Base-by-base conservation (phyloP, 2,797 vertebrate species). In the Falco cherrug region DNA sequence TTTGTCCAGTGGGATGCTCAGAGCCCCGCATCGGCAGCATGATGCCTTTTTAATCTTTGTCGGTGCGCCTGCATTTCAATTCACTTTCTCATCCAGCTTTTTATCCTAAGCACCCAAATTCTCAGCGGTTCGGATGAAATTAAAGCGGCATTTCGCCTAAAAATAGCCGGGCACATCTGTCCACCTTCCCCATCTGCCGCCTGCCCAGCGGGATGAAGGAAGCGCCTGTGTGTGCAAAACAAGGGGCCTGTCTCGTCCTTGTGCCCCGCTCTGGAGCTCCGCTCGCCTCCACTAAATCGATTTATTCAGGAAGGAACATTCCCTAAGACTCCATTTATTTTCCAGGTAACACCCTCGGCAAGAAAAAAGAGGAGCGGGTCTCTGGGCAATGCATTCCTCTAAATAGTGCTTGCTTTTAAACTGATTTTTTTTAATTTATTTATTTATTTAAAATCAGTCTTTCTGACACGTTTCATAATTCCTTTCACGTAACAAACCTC, bases 101-200 rank as follows among this genome's bases (percentile, higher is more conserved):
- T 31, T 60, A 37, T 57, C 28, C 73, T n/a, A 59, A 81, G 87
- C 39, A 43, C 48, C 74, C 84, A 28, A 75, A 59, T 83, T 89
- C n/a, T 59, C 77, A 0, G 1, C 1, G 59, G 79, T 80, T 78
- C 13, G 22, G 43, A 57, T 25, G 54, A 90, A 95, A 89, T 77
- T 47, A 64, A 95, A 90, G 89, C 60, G 10, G 59, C 2, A 0
- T 75, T 85, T 31, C 76, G 37, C 76, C 94, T 95, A 86, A 89
- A 93, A 95, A 95, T 94, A 95, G 39, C 81, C 9, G 1, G 77
- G 69, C 74, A 24, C 96, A 84, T 95, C 96, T 86, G 93, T 51
- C 89, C 0, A 6, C 91, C 65, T 50, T 90, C 54, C 67, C 88
- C 88, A 50, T 67, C 84, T 70, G 92, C 85, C 0, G 1, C 67